Conservation (phyloP, 2,888 invertebrate genomes). For the Minunthozetes semirufus region DNA sequence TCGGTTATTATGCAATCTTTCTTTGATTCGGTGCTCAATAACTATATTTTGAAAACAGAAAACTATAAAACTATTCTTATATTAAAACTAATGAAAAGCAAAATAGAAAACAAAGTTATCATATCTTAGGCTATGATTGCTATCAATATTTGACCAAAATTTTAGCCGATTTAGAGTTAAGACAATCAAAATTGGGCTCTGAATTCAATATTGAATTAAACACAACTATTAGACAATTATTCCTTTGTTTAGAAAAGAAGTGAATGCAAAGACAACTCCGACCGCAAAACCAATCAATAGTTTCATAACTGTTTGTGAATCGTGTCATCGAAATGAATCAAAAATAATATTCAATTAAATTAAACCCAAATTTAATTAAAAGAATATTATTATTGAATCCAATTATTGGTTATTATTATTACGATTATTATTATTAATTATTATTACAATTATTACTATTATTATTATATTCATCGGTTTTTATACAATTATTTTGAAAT, state of each 20-base stretch:
- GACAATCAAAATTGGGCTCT: conserved; percentile 10
- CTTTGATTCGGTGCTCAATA: conserved; percentile 12
- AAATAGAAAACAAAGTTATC: conserved; percentile 3
- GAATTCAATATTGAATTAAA: neutral
- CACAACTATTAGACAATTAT: too few relatives aligned
- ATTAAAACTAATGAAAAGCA: neutral
- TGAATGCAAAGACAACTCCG: neutral
- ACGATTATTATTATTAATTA: conserved; percentile 14
- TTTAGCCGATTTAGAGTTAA: neutral
- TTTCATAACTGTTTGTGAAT: neutral
- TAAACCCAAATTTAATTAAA: neutral
- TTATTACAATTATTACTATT: neutral
- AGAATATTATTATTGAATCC: conserved; percentile 1
- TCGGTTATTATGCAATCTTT: conserved; percentile 21
- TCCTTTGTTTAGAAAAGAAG: too few relatives aligned
- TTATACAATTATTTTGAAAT: neutral
- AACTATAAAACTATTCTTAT: conserved; percentile 16
- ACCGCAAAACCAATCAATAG: neutral
- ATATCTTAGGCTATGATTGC: neutral
- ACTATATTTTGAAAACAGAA: neutral
- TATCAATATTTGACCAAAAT: neutral
- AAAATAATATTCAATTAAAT: conserved; percentile 14
- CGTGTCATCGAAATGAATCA: conserved; percentile 10
- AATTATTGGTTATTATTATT: neutral
- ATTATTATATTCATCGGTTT: neutral